Evolutionary conservation across 2,113 vertebrate genomes (phyloP).

Genomic region (Setophaga petechia): DNA sequence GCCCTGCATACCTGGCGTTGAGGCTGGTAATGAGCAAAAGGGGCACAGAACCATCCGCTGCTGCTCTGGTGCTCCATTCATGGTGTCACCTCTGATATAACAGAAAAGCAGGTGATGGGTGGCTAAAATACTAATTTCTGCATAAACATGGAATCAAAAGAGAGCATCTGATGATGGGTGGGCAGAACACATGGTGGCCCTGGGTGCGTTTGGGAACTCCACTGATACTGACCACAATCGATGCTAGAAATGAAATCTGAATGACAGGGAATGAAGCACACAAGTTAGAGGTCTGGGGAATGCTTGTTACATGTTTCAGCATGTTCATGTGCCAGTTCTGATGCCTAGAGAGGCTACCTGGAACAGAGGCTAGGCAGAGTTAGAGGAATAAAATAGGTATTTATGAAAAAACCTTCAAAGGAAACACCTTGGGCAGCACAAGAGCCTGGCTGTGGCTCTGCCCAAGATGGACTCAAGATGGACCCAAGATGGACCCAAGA

Average conservation of each 20-base stretch:
- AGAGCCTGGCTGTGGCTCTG: background rate
- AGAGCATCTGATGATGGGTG: background rate
- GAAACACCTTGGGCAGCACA: background rate
- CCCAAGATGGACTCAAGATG: background rate
- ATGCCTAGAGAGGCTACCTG: background rate
- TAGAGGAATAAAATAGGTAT: background rate
- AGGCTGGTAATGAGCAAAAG: background rate
- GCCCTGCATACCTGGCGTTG: rapidly evolving
- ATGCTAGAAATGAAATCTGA: background rate
- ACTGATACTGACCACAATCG: background rate
- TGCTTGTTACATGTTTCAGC: background rate
- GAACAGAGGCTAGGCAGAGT: background rate
- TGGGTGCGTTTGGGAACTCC: background rate
- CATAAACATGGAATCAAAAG: background rate
- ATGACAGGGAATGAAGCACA: background rate
- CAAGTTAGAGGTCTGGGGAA: background rate
- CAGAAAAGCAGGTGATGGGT: background rate
- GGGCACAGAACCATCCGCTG: background rate
- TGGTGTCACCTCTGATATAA: background rate
- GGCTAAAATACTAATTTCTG: background rate
- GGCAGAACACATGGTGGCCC: background rate
- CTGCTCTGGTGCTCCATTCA: background rate
- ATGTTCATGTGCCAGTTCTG: background rate
- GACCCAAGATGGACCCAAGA: background rate
- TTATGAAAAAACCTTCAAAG: background rate